Base-by-base conservation (phyloP, 2,113 vertebrate species). In the Malurus cyaneus region DNA sequence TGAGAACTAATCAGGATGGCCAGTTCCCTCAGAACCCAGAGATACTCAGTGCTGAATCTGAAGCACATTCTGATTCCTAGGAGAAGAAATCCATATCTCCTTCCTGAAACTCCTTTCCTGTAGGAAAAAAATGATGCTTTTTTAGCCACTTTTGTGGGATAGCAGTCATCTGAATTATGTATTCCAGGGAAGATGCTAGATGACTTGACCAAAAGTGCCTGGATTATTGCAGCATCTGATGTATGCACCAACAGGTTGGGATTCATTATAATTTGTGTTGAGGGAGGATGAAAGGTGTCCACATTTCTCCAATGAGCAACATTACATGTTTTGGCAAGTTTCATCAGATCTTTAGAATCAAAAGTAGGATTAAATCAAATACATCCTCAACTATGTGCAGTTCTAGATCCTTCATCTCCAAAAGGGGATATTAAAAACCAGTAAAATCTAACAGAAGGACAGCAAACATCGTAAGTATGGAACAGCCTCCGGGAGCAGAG, bases 41-140 rank as follows among this genome's bases (percentile, higher is more conserved):
- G 9, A 74, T n/a, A 36, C 64, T 60, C 65, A 78, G 71, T n/a
- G 24, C 26, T 34, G n/a, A 87, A 89, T 57, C 42, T 25, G 21
- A 66, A 82, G 52, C 15, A 61, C 2, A 6, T 47, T 62, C 44
- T 44, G 34, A 91, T 15, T 88, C 20, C 41, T 50, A 50, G 52
- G 53, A 86, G 32, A 39, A 74, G 6, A 29, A 34, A 19, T 76
- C 28, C 52, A 29, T 10, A 12, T 16, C 24, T 83, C 41, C 44
- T 64, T 76, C 32, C 13, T 4, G 29, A 72, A 95, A 76, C 7
- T 26, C 23, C 18, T 59, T 91, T 82, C 23, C 10, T 1, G 2
- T 0, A 2, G 17, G n/a, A 36, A 67, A 67, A 49, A 14, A 49
- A 1, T 8, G 17, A 65, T 7, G 2, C 2, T 5, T 66, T 81